Evolutionary conservation across 2,113 vertebrate species (phyloP), one percentile per base, ranked within the genome.

Genomic region (Crotophaga sulcirostris): DNA sequence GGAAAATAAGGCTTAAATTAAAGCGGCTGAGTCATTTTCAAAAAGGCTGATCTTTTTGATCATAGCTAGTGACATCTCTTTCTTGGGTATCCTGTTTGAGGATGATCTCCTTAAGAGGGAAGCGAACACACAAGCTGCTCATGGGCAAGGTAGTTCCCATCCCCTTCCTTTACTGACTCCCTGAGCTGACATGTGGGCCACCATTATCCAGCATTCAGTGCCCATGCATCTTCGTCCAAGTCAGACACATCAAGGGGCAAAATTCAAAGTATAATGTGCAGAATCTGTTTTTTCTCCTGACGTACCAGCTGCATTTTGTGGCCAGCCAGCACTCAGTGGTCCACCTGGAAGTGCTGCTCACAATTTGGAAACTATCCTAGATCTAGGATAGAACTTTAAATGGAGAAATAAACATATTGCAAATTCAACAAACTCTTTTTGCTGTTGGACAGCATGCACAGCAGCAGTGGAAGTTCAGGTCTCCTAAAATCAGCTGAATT

Each of bases 161-260:
- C 1, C 9, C 4, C 0, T 5, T 56, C 13, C 21, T 45, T 34
- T 58, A 13, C 63, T 72, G 29, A 7, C 24, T 82, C 8, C 9
- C n/a, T 56, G 29, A 20, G 6, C 63, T 86, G 52, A 81, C 21
- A 29, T 3, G 6, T 26, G 36, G 9, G 10, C 12, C 11, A 18
- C 7, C 2, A 2, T 44, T 33, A 74, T 7, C 6, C 0, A 1
- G 13, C 10, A 7, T 75, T 74, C 3, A 3, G 6, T 82, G 15
- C 12, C n/a, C 11, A 17, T 0, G 1, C 13, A 25, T 8, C 33
- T 24, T 62, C 0, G 0, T 20, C 28, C n/a, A 68, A 58, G 7
- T 64, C 42, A 73, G 64, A n/a, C 29, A 54, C 25, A n/a, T 2
- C 10, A 34, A 47, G 25, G 12, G 10, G 10, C 12, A 90, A 64